These are phyloP conservation scores for Thripadectes ignobilis DNA, from an alignment of 2,797 vertebrate species.

Conservation along the genomic window DNA sequence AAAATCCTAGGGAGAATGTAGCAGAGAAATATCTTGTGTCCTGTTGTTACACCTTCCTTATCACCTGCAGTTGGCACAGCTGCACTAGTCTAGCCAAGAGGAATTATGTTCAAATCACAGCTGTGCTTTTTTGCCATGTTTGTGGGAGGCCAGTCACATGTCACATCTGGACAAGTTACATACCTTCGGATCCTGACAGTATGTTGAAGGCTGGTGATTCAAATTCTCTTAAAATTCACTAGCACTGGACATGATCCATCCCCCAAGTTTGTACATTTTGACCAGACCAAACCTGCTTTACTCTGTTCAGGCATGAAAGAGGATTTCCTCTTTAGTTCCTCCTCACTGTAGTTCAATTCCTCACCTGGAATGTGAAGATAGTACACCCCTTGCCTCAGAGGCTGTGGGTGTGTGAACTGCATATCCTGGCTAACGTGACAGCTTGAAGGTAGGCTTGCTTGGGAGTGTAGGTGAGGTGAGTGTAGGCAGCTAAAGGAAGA, in stretches of 20 bases:
- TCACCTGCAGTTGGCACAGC: neutral
- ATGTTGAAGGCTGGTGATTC: neutral
- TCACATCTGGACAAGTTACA: neutral
- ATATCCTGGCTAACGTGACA: rapidly evolving
- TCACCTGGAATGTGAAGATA: neutral
- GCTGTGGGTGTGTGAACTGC: neutral
- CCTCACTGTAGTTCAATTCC: rapidly evolving
- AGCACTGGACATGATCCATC: neutral
- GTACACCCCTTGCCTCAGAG: neutral
- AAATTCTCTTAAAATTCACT: neutral
- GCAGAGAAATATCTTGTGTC: neutral
- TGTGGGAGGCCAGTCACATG: neutral
- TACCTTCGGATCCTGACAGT: neutral
- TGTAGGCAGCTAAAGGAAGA: neutral
- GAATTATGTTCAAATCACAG: neutral
- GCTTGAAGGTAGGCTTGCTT: neutral
- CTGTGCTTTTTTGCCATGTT: neutral
- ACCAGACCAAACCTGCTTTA: neutral
- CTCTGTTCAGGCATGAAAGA: neutral
- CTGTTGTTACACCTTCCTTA: neutral
- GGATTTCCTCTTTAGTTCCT: neutral
- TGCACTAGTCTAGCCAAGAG: neutral
- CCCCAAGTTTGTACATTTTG: neutral
- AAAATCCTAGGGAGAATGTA: neutral
- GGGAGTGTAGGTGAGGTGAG: neutral